Evolutionary conservation across 2,888 invertebrate genomes (phyloP).

Genomic region (Plagodis dolabraria): DNA sequence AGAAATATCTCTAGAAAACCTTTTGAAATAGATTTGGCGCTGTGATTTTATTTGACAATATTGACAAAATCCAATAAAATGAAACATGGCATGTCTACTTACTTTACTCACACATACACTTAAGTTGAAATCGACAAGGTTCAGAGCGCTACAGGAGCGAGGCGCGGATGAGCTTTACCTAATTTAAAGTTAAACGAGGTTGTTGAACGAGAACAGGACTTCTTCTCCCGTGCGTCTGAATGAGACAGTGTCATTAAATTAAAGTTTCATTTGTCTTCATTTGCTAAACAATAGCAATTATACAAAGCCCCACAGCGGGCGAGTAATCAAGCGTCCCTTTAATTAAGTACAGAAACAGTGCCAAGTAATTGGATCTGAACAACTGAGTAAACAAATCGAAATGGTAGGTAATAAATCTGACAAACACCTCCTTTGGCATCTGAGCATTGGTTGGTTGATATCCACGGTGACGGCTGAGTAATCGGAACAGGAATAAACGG

Average conservation of each 20-base stretch:
- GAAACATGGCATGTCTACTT: conserved; percentile 5
- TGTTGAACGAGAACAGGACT: conserved; percentile 62
- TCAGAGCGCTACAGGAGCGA: conserved; percentile 2
- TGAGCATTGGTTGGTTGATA: conserved; percentile 36
- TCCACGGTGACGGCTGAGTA: conserved; percentile 33
- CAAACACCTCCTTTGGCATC: conserved; percentile 80
- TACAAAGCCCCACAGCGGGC: conserved; percentile 84
- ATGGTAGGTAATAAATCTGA: conserved; percentile 83
- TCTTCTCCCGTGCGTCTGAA: conserved; percentile 74
- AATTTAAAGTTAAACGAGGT: conserved; percentile 66
- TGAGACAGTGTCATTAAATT: conserved; percentile 84
- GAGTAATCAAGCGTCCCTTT: conserved; percentile 85
- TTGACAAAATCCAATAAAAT: conserved; percentile 21
- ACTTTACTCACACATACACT: conserved; percentile 8
- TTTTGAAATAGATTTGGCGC: conserved; percentile 10
- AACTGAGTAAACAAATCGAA: conserved; percentile 85
- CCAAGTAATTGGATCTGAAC: conserved; percentile 85
- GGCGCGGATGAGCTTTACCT: conserved; percentile 41
- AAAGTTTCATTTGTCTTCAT: conserved; percentile 85
- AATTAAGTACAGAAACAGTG: conserved; percentile 85
- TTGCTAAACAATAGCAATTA: conserved; percentile 85
- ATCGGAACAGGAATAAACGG: conserved; percentile 15
- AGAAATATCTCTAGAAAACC: conserved; percentile 11
- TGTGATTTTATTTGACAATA: conserved; percentile 17
- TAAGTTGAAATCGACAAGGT: conserved; percentile 9